phyloP scores from a whole-genome alignment of 2,888 invertebrate genomes.

The Ectemnius cavifrons region DNA sequence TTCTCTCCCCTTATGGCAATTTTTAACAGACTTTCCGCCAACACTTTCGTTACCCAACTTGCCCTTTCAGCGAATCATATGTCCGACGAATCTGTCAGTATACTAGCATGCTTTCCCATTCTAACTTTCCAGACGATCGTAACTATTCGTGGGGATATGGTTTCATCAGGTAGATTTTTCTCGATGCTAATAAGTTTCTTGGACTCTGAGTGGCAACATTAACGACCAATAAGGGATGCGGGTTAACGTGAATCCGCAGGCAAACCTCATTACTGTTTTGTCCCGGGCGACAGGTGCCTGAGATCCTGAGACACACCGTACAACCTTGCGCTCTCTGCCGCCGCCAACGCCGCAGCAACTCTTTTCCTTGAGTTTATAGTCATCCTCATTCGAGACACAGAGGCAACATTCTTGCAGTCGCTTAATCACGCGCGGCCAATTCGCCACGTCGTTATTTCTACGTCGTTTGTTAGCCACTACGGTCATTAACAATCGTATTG shows the following conservation, averaged over 20 bases:
- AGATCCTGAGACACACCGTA: not conserved
- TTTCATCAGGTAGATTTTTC: too few relatives aligned
- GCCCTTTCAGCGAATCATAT: too few relatives aligned
- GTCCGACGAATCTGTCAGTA: too few relatives aligned
- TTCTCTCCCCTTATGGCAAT: too few relatives aligned
- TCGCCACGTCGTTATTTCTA: slow-evolving; percentile 13
- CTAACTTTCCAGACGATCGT: not conserved
- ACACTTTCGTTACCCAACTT: too few relatives aligned
- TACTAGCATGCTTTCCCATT: too few relatives aligned
- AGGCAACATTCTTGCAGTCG: slow-evolving; percentile 4
- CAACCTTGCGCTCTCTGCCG: too few relatives aligned
- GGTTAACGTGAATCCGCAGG: slow-evolving; percentile 31
- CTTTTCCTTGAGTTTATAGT: slow-evolving; percentile 15
- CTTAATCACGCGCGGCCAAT: slow-evolving; percentile 17
- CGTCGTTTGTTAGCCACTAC: not conserved
- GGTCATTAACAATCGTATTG: not conserved
- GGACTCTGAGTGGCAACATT: not conserved
- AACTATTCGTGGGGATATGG: too few relatives aligned
- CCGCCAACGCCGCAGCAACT: too few relatives aligned
- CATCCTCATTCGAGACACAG: slow-evolving; percentile 9
- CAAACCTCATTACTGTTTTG: slow-evolving; percentile 30
- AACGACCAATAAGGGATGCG: slow-evolving; percentile 17
- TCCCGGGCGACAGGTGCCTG: slow-evolving; percentile 39
- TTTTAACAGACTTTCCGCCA: too few relatives aligned
- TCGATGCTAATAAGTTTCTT: not conserved